A percentile compares a stretch with the other conserved stretches of the same genome.
phyloP scores from a whole-genome alignment of 2,888 invertebrate genomes.

The Shargacucullia verbasci region DNA sequence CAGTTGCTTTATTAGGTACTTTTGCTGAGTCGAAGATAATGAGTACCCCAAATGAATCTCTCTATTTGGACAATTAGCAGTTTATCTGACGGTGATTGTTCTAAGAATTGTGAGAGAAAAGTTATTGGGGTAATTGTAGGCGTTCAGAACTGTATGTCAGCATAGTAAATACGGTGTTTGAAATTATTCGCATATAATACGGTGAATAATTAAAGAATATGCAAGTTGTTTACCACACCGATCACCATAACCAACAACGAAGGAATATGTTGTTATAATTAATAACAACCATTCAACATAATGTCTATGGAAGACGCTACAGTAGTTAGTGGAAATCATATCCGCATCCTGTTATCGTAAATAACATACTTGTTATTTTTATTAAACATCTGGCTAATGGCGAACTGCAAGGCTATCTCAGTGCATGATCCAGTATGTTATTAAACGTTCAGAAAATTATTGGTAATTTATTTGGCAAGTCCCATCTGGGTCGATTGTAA shows the following conservation, averaged over 20 bases:
- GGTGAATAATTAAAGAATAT: too few relatives aligned
- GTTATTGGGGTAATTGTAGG: too few relatives aligned
- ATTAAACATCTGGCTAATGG: slow-evolving; percentile 42
- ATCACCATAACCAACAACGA: neutral
- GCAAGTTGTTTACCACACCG: neutral
- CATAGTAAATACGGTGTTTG: too few relatives aligned
- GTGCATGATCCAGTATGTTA: slow-evolving; percentile 39
- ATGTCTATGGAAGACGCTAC: slow-evolving; percentile 3
- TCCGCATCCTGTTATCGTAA: slow-evolving; percentile 9
- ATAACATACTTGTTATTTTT: too few relatives aligned
- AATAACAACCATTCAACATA: neutral
- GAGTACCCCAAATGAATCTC: too few relatives aligned
- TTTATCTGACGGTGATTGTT: too few relatives aligned
- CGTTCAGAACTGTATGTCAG: too few relatives aligned
- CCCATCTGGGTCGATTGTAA: slow-evolving; percentile 56
- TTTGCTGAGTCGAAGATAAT: too few relatives aligned
- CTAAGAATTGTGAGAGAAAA: too few relatives aligned
- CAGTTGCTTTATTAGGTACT: too few relatives aligned
- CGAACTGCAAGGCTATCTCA: slow-evolving; percentile 32
- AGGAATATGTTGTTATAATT: neutral
- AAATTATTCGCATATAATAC: too few relatives aligned
- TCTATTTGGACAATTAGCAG: too few relatives aligned
- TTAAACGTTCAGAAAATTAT: slow-evolving; percentile 47
- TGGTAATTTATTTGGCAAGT: slow-evolving; percentile 51
- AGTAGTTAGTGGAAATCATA: slow-evolving; percentile 14